A percentile compares a stretch with the other conserved stretches of the same genome.
Evolutionary conservation across 92 coral and sea anemone species (phyloP).

Genomic region (Phenganax stokvisi): DNA sequence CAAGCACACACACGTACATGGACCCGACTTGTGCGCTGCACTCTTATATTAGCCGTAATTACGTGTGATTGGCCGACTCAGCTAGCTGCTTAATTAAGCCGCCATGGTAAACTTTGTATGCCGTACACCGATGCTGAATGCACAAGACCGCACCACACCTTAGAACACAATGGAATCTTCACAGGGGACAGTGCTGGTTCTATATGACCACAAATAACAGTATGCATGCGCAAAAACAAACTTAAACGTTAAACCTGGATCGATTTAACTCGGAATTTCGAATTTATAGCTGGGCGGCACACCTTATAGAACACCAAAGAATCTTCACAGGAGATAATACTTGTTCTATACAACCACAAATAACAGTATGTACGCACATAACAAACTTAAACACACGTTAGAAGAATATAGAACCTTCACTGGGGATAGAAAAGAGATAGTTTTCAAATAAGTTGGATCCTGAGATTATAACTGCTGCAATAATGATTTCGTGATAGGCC

Average conservation of each 20-base stretch:
- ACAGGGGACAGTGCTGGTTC: neutral
- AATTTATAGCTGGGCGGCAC: neutral
- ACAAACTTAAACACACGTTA: no score
- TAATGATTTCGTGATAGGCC: no score
- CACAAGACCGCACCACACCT: slow-evolving; percentile 3
- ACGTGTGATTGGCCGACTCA: slow-evolving; percentile 39
- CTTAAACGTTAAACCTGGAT: no score
- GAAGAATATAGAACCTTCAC: no score
- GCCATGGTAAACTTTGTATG: neutral
- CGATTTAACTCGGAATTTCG: no score
- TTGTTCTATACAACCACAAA: neutral
- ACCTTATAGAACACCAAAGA: no score
- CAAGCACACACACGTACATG: slow-evolving; percentile 10
- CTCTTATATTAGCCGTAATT: slow-evolving; percentile 28
- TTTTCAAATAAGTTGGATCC: no score
- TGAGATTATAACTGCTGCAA: no score
- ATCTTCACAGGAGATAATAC: neutral
- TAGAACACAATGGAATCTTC: neutral
- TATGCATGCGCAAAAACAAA: no score
- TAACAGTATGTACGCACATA: no score
- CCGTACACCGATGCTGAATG: neutral
- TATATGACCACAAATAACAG: no score
- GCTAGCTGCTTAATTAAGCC: slow-evolving; percentile 29
- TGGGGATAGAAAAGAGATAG: no score
- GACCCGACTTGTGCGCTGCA: slow-evolving; percentile 1